Evolutionary conservation across 1,140 invertebrate genomes (phyloP), one percentile per base, ranked within the genome.

Genomic region (Dendrolimus punctatus): DNA sequence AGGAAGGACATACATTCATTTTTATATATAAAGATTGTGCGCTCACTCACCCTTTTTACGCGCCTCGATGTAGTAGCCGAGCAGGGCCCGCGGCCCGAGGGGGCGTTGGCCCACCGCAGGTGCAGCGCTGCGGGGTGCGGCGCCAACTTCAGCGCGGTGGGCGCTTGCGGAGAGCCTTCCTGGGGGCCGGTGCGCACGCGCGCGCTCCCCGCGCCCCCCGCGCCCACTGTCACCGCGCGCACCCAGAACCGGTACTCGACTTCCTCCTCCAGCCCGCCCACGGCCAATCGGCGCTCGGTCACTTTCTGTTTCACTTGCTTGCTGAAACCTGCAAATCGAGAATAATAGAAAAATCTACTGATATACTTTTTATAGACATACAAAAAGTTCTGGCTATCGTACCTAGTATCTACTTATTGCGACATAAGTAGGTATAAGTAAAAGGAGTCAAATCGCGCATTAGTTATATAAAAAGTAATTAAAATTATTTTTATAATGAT

Each of bases 241-340:
- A 99, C 95, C 8, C 90, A 93, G 80, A 99, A 98, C 8, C 92
- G 94, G 79, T 99, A 99, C 6, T 93, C 94, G 2, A 95, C 93
- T 80, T 97, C 93, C 88, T 99, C 97, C 75, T 97, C 95, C 5
- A 99, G 85, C 50, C 94, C 93, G 71, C 93, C 93, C 6, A 98
- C 93, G 6, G 94, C 88, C 0, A 98, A 85, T 61, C 90, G 93
- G 5, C 92, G 95, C 49, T 92, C 92, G 0, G 91, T 92, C 4
- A 98, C 94, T 83, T 96, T 96, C 77, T 98, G 95, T 71, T 97
- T 96, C 0, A 98, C 96, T 88, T 98, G 96, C 79, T 98, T 98
- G 75, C 94, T 95, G 79, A 94, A 95, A 66, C 91, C 94, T 95
- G 68, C 42, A n/a, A 8, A n/a, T 8, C 3, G 23, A 46, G 4